These are phyloP conservation scores for Pionites leucogaster DNA, from an alignment of 2,113 vertebrate genomes.

Conservation along the genomic window DNA sequence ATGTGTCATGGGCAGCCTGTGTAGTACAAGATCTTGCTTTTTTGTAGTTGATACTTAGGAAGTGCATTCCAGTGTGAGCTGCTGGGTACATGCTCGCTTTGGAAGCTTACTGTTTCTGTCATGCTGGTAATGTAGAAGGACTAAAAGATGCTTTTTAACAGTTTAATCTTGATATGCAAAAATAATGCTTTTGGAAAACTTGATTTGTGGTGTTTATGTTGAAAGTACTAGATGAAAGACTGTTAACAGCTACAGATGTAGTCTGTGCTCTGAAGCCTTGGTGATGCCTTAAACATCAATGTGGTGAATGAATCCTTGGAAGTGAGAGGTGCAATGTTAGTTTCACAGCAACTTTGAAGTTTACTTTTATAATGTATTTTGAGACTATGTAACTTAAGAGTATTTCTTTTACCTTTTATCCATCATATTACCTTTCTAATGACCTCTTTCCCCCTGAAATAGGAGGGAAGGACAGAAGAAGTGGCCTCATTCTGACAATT, in stretches of 20 bases:
- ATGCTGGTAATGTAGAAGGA: neutral
- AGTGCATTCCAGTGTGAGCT: neutral
- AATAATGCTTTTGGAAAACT: neutral
- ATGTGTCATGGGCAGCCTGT: neutral
- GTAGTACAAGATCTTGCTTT: neutral
- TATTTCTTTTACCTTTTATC: neutral
- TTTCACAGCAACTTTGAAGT: neutral
- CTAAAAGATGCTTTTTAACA: neutral
- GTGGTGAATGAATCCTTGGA: neutral
- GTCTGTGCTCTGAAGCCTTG: neutral
- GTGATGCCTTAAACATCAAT: neutral
- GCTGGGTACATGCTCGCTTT: neutral
- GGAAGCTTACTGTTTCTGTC: neutral
- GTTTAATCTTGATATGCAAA: neutral
- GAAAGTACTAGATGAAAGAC: neutral
- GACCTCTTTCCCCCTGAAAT: conserved; percentile 2
- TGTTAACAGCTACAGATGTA: neutral
- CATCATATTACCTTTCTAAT: neutral
- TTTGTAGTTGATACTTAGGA: neutral
- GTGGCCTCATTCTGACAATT: conserved; percentile 97
- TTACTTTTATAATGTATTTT: neutral
- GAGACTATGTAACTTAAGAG: neutral
- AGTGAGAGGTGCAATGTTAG: neutral
- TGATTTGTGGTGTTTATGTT: neutral
- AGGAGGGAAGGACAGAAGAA: conserved; percentile 98